These are phyloP conservation scores for Dipodomys merriami DNA, from an alignment of 2,113 vertebrate species.

Conservation along the genomic window DNA sequence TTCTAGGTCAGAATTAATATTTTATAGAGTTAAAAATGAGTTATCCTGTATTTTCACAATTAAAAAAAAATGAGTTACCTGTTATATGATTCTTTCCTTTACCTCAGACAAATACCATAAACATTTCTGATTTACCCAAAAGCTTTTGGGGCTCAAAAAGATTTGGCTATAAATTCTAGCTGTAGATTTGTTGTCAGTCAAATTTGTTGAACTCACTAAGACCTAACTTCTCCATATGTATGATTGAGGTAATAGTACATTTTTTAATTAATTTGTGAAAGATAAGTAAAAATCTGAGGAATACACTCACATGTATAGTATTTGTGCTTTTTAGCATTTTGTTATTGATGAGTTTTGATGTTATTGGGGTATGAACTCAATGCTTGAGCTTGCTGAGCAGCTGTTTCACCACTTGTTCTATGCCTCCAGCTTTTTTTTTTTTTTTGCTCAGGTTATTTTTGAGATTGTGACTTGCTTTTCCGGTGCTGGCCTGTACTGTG, in stretches of 20 bases:
- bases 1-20: conserved; percentile 45
- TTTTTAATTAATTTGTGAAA: not conserved
- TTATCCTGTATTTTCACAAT: too few species aligned
- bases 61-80: too few species aligned
- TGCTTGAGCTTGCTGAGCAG: too few species aligned
- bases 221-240: not conserved
- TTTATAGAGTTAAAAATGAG: not conserved
- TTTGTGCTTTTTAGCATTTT: too few species aligned
- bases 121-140: too few species aligned
- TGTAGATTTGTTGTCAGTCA: conserved; percentile 1
- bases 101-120: not conserved
- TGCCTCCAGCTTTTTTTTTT: too few species aligned
- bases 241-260: not conserved
- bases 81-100: not conserved
- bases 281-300: not conserved
- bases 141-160: not conserved
- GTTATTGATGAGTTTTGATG: too few species aligned
- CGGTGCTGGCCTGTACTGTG: too few species aligned
- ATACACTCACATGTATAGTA: not conserved
- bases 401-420: too few species aligned
- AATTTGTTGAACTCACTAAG: not conserved
- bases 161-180: not conserved
- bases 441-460: too few species aligned
- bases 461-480: too few species aligned
- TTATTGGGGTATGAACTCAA: too few species aligned